Conservation (phyloP, 2,797 vertebrate genomes). For the Anguilla obscura region DNA sequence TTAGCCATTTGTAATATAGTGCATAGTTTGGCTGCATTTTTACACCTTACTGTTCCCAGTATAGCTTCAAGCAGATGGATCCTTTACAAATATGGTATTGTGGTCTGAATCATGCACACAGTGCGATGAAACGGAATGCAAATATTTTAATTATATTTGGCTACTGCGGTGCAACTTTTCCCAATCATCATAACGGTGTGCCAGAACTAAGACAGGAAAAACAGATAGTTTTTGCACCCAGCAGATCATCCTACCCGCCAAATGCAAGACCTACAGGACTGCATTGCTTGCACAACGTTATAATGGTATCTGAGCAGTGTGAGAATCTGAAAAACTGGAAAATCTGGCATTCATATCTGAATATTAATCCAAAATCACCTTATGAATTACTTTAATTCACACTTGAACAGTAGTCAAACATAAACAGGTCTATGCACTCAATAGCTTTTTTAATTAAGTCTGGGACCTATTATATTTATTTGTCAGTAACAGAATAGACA, state of each 20-base stretch:
- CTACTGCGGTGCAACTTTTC: neutral
- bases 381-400: too few relatives aligned
- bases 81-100: neutral
- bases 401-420: too few relatives aligned
- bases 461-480: too few relatives aligned
- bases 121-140: neutral
- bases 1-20: neutral
- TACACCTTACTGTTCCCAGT: neutral
- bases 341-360: too few relatives aligned
- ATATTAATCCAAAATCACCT: too few relatives aligned
- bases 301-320: too few relatives aligned
- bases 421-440: too few relatives aligned
- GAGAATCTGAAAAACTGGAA: too few relatives aligned
- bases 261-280: neutral
- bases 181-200: neutral
- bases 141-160: neutral
- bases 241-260: neutral
- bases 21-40: neutral
- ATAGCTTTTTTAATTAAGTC: too few relatives aligned
- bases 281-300: neutral
- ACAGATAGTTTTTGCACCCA: neutral
- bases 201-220: neutral
- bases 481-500: too few relatives aligned
- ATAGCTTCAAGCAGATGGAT: neutral
- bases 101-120: conserved; percentile 1